A percentile compares a stretch with the other conserved stretches of the same genome.
Evolutionary conservation across 2,113 vertebrate genomes (phyloP).

Genomic region (Mohoua ochrocephala): DNA sequence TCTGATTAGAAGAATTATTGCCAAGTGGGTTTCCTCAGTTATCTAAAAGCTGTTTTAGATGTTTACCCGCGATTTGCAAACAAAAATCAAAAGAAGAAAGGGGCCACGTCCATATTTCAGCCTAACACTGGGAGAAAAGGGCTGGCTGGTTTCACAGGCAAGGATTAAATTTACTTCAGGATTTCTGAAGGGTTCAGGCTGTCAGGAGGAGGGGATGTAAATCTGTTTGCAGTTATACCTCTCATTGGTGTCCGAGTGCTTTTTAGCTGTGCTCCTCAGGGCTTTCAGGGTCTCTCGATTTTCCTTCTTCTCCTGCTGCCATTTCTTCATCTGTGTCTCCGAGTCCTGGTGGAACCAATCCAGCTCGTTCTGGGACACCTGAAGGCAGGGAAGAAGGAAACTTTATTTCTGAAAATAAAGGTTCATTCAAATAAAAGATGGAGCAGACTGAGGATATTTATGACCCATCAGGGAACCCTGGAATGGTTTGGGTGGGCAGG

Average conservation of each 20-base stretch:
- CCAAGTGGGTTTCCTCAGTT: neutral
- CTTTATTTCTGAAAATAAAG: neutral
- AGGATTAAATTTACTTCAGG: too few relatives aligned
- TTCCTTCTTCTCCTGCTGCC: constrained; percentile 88
- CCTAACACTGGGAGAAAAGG: neutral
- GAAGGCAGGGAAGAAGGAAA: neutral
- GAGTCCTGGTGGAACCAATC: constrained; percentile 80
- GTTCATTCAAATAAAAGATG: neutral
- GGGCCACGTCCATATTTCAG: neutral
- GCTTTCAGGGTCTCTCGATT: constrained; percentile 80
- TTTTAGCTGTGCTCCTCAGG: constrained; percentile 75
- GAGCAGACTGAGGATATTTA: neutral
- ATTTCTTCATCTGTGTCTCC: constrained; percentile 81
- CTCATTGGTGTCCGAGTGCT: constrained; percentile 65
- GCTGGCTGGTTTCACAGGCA: neutral
- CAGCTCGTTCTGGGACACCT: constrained; percentile 86
- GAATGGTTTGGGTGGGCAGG: neutral
- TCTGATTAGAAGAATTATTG: neutral
- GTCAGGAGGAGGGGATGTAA: neutral
- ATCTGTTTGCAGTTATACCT: constrained; percentile 6
- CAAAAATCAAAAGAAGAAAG: neutral
- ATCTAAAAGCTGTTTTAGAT: neutral
- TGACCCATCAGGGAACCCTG: accelerated
- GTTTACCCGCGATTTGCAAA: neutral
- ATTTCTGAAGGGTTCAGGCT: neutral